Evolutionary conservation across 2,888 invertebrate genomes (phyloP), one percentile per base, ranked within the genome.

Genomic region (Physocephala rufipes): DNA sequence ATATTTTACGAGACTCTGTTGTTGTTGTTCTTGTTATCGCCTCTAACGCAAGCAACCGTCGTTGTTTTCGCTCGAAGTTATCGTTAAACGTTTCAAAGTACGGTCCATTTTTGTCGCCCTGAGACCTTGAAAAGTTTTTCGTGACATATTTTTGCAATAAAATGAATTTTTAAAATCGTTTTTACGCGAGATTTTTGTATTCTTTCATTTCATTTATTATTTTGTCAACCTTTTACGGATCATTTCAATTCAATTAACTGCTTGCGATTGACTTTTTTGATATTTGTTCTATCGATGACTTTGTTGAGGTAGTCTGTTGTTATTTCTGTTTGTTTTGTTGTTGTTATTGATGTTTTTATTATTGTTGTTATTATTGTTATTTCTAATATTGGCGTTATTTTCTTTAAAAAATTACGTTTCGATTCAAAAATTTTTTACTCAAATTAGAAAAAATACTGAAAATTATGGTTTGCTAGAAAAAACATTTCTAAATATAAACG

Each of bases 11-110:
- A 4, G 24, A 24, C 16, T 0, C 16, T 16, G 13, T 16, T 2
- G 16, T 59, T 67, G 53, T 45, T 43, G 55, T 24, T 36, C 21
- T 43, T 66, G 66, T 45, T 67, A 58, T 58, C 45, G 67, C n/a
- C 45, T 26, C 26, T 3, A 45, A 13, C 58, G 36, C 58, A 58
- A 13, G 7, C 26, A 51, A 16, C 16, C 5, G 36, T 9, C 5
- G 36, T 36, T 36, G 36, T 36, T 36, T 36, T 36, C 36, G 36
- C 4, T 36, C 9, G 43, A 45, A 16, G 21, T 45, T 19, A 28
- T 15, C 19, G 13, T 9, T 13, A 21, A 43, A 53, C 36, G 24
- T 55, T 55, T 36, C n/a, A 36, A 64, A 26, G 43, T 65, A 16
- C 13, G 4, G 65, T 1, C n/a, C 51, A 28, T 65, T n/a, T 65